A percentile compares a stretch with the other conserved stretches of the same genome.
These are phyloP conservation scores for Zingel zingel DNA, from an alignment of 2,113 vertebrate genomes.

Conservation along the genomic window DNA sequence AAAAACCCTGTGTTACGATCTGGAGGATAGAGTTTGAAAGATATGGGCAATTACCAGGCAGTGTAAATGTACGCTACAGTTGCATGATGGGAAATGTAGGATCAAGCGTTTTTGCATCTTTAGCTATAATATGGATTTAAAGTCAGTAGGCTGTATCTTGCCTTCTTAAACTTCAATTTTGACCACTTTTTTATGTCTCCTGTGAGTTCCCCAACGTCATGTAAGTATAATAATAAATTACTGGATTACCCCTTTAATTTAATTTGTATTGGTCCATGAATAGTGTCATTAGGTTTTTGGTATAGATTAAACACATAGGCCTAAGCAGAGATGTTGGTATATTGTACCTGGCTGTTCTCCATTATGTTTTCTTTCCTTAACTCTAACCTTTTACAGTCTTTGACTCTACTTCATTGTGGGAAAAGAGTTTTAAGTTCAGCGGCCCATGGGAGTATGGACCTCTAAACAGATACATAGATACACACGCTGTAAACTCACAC, in stretches of 20 bases:
- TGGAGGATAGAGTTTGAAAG: too few relatives aligned
- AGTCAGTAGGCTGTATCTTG: too few relatives aligned
- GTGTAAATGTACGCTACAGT: neutral
- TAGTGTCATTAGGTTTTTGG: neutral
- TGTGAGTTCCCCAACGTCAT: neutral
- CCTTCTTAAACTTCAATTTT: too few relatives aligned
- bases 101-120: neutral
- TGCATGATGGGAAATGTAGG: neutral
- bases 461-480: constrained; percentile 28
- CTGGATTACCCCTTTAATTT: neutral
- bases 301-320: neutral
- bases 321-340: neutral
- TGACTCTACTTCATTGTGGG: neutral
- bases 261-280: too few relatives aligned
- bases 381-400: neutral
- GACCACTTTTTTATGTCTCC: too few relatives aligned
- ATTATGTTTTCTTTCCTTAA: neutral
- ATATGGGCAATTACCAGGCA: too few relatives aligned
- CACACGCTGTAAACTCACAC: neutral
- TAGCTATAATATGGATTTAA: too few relatives aligned
- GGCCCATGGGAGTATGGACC: neutral
- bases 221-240: neutral
- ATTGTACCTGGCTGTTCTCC: neutral
- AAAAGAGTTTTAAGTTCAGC: neutral
- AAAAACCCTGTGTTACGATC: too few relatives aligned